These are phyloP conservation scores for Cerastis rubricosa DNA, from an alignment of 2,888 invertebrate genomes.

Conservation along the genomic window DNA sequence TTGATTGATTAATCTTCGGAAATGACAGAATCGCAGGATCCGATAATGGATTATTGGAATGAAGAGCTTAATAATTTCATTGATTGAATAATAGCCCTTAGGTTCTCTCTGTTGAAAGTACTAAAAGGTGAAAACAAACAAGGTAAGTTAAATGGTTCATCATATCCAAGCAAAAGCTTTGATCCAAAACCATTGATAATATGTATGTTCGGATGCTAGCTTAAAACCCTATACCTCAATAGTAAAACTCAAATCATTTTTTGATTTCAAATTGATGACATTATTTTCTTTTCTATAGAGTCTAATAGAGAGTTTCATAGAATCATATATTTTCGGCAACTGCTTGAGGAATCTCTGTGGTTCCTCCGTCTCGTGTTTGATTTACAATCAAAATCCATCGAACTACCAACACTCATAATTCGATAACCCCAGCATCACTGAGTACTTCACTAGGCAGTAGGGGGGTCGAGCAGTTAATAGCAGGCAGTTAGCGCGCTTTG, in stretches of 20 bases:
- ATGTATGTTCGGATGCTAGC: not conserved
- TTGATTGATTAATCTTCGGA: constrained; percentile 57
- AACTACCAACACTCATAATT: not conserved
- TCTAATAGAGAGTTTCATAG: no score
- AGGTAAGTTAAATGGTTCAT: not conserved
- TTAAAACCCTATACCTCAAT: not conserved
- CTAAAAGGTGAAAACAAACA: not conserved
- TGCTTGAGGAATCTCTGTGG: not conserved
- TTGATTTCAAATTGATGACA: not conserved
- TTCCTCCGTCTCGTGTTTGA: not conserved
- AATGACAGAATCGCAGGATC: constrained; percentile 46
- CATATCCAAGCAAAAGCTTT: not conserved
- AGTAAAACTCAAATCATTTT: not conserved
- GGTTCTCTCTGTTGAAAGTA: no score
- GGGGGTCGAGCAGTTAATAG: constrained; percentile 88
- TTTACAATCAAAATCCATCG: not conserved
- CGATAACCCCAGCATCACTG: constrained; percentile 43
- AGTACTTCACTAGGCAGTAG: constrained; percentile 80
- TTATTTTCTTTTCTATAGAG: no score
- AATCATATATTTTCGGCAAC: not conserved
- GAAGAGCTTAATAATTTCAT: constrained; percentile 5
- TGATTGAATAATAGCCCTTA: not conserved
- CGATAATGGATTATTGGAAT: constrained; percentile 29
- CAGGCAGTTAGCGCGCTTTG: constrained; percentile 90
- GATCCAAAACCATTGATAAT: no score